Conservation (phyloP, 2,113 vertebrate species). For the Leucoraja erinaceus region DNA sequence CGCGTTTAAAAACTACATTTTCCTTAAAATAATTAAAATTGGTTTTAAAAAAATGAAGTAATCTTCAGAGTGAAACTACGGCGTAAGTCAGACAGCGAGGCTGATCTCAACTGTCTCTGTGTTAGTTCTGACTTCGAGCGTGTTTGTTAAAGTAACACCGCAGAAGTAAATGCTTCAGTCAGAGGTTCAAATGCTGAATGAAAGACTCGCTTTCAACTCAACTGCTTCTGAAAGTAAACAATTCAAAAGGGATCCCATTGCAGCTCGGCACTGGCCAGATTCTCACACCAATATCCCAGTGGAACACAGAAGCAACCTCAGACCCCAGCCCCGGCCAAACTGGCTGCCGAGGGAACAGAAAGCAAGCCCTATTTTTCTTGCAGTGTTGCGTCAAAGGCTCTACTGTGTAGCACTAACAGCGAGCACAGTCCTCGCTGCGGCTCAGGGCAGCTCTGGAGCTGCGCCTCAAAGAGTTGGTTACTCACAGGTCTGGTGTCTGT, state of each 20-base stretch:
- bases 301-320: neutral
- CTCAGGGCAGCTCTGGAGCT: neutral
- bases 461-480: neutral
- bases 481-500: neutral
- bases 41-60: neutral
- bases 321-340: neutral
- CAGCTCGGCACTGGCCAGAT: neutral
- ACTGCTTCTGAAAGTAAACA: neutral
- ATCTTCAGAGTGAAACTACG: neutral
- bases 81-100: neutral
- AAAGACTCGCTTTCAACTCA: slow-evolving; percentile 21
- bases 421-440: neutral
- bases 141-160: neutral
- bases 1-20: neutral
- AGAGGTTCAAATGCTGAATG: neutral
- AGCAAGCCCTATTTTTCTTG: neutral
- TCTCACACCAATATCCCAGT: neutral
- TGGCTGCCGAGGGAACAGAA: neutral
- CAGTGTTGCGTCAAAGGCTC: neutral
- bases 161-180: neutral
- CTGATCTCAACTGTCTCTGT: neutral
- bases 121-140: neutral
- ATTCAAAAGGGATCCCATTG: neutral
- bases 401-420: slow-evolving; percentile 11
- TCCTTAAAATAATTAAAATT: neutral